Evolutionary conservation across 2,888 invertebrate species (phyloP).

Genomic region (Habroteleia sp.): DNA sequence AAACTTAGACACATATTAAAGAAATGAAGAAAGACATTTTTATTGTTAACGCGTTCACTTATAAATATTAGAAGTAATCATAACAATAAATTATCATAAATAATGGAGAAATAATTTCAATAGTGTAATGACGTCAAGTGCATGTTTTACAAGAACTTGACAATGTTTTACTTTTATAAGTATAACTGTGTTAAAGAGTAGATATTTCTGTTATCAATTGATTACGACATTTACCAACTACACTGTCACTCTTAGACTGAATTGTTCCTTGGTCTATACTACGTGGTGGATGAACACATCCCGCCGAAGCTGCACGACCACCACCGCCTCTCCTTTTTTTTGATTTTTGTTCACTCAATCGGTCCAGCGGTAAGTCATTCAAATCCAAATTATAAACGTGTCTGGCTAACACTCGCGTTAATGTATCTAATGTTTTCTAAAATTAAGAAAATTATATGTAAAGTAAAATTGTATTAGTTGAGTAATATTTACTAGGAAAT

Average conservation of each 20-base stretch:
- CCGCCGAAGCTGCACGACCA: constrained; percentile 77
- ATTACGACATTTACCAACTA: constrained; percentile 71
- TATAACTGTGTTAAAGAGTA: too few relatives aligned
- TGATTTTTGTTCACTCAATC: constrained; percentile 89
- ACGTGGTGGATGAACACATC: constrained; percentile 78
- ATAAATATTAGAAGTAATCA: too few relatives aligned
- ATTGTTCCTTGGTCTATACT: constrained; percentile 76
- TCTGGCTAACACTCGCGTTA: constrained; percentile 95
- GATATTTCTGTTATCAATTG: background rate
- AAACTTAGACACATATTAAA: constrained; percentile 1
- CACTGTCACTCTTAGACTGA: constrained; percentile 74
- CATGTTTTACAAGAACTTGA: too few relatives aligned
- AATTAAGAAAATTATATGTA: too few relatives aligned
- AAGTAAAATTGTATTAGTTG: too few relatives aligned
- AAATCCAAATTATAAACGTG: constrained; percentile 97
- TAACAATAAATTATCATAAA: too few relatives aligned
- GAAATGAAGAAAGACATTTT: too few relatives aligned
- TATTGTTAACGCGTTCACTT: too few relatives aligned
- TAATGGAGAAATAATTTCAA: too few relatives aligned
- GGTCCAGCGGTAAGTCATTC: constrained; percentile 90
- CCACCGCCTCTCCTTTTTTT: constrained; percentile 84
- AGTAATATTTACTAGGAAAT: too few relatives aligned
- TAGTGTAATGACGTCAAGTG: too few relatives aligned
- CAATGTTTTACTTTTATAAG: too few relatives aligned
- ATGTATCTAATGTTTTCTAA: constrained; percentile 97